These are phyloP conservation scores for Zaprionus ornatus DNA, from an alignment of 1,140 invertebrate species.

Conservation along the genomic window DNA sequence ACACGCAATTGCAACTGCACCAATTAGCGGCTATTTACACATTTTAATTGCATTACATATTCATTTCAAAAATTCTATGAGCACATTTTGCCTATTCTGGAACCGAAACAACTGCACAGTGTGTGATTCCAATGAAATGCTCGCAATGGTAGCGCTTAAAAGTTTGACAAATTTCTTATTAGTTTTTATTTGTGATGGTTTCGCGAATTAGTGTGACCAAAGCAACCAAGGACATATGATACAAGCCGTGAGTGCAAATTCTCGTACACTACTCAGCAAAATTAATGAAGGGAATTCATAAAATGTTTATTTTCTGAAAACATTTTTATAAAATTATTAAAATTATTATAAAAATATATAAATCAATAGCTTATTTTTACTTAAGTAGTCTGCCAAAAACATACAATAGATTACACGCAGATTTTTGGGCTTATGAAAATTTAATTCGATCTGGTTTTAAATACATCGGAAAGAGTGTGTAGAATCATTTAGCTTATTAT, in stretches of 20 bases:
- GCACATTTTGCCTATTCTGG: conserved; percentile 12
- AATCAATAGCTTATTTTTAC: too few relatives aligned
- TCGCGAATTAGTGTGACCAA: conserved; percentile 48
- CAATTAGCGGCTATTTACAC: conserved; percentile 32
- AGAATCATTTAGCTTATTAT: not conserved
- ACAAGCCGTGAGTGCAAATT: conserved; percentile 2
- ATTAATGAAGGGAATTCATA: not conserved
- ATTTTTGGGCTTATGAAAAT: too few relatives aligned
- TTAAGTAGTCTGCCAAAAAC: too few relatives aligned
- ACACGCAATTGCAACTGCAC: conserved; percentile 44
- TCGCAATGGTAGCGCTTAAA: conserved; percentile 2
- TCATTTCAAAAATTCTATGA: conserved; percentile 7
- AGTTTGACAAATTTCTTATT: conserved; percentile 41
- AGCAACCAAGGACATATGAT: not conserved
- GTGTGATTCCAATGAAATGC: conserved; percentile 1
- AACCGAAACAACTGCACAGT: not conserved
- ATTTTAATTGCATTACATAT: conserved; percentile 26
- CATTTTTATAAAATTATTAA: not conserved
- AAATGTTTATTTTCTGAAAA: not conserved
- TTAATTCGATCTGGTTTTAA: too few relatives aligned
- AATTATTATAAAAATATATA: too few relatives aligned
- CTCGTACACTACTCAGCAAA: conserved; percentile 15
- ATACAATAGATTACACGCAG: too few relatives aligned
- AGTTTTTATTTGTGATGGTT: conserved; percentile 69
- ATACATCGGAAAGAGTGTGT: not conserved